A percentile compares a stretch with the other conserved stretches of the same genome.
These are phyloP conservation scores for Ploceus nigricollis DNA, from an alignment of 2,113 vertebrate genomes.

Conservation along the genomic window DNA sequence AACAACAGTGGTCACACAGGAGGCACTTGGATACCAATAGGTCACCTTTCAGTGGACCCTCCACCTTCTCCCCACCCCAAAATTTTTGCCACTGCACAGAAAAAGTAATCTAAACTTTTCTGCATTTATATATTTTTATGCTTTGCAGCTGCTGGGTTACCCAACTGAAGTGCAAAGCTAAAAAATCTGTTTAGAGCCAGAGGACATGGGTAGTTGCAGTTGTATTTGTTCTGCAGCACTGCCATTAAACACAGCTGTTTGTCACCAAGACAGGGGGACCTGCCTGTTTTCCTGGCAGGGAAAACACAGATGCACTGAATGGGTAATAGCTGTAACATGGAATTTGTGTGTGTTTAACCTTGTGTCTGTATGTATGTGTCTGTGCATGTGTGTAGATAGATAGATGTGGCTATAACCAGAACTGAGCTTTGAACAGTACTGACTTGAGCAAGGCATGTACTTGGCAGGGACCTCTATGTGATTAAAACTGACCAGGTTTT, in stretches of 20 bases:
- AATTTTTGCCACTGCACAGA: neutral
- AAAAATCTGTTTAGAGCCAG: neutral
- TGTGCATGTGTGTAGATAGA: neutral
- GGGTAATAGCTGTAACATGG: neutral
- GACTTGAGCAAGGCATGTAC: neutral
- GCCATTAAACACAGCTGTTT: neutral
- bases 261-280: neutral
- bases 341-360: neutral
- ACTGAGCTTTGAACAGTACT: neutral
- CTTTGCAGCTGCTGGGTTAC: neutral
- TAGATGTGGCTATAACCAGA: neutral
- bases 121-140: neutral
- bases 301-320: neutral
- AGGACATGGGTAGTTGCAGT: neutral
- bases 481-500: neutral
- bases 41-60: neutral
- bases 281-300: neutral
- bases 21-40: neutral
- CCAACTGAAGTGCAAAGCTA: neutral
- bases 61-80: neutral
- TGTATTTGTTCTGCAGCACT: neutral
- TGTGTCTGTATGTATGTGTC: neutral
- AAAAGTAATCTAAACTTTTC: neutral
- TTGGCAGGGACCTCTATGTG: neutral
- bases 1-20: neutral